A percentile compares a stretch with the other conserved stretches of the same genome.
Conservation (phyloP, 2,113 vertebrate genomes). For the Cyanoliseus patagonus region DNA sequence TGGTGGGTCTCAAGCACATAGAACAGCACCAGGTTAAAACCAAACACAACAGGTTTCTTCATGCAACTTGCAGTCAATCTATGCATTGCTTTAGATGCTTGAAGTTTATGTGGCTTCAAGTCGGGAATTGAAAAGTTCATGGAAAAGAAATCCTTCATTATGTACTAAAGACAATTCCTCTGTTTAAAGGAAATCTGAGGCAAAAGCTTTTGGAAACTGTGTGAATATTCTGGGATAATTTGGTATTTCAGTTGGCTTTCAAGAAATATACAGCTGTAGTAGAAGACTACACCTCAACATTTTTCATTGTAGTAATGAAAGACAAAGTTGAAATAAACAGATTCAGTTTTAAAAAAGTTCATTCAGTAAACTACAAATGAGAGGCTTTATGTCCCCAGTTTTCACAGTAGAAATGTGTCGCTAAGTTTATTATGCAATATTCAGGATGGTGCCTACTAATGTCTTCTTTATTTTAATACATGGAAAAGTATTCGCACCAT, state of each 20-base stretch:
- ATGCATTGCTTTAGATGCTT: too few species aligned
- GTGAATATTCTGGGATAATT: neutral
- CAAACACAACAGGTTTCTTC: neutral
- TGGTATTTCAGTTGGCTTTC: neutral
- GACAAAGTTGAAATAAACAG: neutral
- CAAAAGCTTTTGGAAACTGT: neutral
- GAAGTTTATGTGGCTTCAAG: neutral
- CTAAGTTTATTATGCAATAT: neutral
- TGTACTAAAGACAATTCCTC: neutral
- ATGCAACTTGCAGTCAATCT: neutral
- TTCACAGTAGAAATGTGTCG: neutral
- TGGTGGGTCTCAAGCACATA: neutral
- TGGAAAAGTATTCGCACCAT: neutral
- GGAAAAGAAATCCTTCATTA: neutral
- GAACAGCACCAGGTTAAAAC: neutral
- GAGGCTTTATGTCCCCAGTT: neutral
- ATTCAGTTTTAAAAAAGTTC: neutral
- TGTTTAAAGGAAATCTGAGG: neutral
- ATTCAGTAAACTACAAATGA: neutral
- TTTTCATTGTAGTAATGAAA: neutral
- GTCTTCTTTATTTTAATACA: neutral
- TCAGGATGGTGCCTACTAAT: neutral
- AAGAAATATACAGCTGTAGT: neutral
- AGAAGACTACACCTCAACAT: too few species aligned
- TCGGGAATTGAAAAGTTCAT: neutral